phyloP scores from a whole-genome alignment of 2,113 vertebrate species.

The Drymodes brunneopygia region DNA sequence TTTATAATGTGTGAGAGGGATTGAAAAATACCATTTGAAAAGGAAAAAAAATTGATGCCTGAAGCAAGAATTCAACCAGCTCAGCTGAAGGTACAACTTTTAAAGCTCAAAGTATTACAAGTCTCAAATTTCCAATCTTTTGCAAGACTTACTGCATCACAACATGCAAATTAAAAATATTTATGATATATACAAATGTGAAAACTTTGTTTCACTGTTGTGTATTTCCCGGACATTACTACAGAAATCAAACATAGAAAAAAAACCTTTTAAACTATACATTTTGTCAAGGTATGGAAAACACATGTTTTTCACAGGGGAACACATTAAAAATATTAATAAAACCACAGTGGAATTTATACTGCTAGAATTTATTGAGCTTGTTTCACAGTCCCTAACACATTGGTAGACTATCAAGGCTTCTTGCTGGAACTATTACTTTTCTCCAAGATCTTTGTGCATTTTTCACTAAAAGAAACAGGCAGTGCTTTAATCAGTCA shows the following conservation, averaged over 20 bases:
- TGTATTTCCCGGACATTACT: constrained; percentile 29
- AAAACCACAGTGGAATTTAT: constrained; percentile 63
- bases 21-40: not conserved
- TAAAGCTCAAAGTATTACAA: not conserved
- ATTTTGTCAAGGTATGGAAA: constrained; percentile 66
- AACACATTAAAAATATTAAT: constrained; percentile 69
- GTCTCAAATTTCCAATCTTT: constrained; percentile 28
- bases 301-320: constrained; percentile 69
- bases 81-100: not conserved
- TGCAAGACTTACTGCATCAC: not conserved
- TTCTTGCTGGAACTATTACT: constrained; percentile 26
- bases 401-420: not conserved
- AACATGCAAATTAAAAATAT: constrained; percentile 11
- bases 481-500: constrained; percentile 1
- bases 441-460: constrained; percentile 34
- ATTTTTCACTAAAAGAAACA: constrained; percentile 41
- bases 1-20: not conserved
- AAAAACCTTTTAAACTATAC: not conserved
- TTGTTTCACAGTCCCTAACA: constrained; percentile 30
- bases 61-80: not conserved
- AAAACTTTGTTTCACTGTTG: constrained; percentile 46
- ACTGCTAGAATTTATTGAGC: constrained; percentile 53
- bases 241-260: constrained; percentile 28
- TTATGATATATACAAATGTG: constrained; percentile 26
- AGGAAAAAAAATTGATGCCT: not conserved